These are phyloP conservation scores for Oscheius myriophilus DNA, from an alignment of 2,888 invertebrate genomes.

Conservation along the genomic window DNA sequence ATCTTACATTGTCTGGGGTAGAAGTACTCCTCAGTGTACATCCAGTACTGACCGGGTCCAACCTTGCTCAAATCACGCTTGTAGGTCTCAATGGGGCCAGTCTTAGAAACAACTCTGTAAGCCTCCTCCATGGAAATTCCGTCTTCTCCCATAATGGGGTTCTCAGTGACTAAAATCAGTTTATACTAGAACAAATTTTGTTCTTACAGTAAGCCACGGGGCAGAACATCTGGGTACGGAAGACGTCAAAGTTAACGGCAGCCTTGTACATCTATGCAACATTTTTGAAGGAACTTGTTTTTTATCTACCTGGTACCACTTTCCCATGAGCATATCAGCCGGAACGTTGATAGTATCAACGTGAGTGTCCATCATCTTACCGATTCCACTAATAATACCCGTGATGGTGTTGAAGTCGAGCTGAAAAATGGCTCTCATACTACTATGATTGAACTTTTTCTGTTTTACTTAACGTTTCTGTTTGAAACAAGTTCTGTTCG, in stretches of 20 bases:
- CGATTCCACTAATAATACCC: slow-evolving; percentile 69
- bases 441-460: background rate
- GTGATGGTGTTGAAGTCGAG: slow-evolving; percentile 69
- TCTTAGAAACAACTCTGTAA: slow-evolving; percentile 68
- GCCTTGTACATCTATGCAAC: slow-evolving; percentile 68
- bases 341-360: slow-evolving; percentile 69
- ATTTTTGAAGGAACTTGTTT: too few species aligned
- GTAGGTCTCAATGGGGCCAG: slow-evolving; percentile 70
- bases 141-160: slow-evolving; percentile 70
- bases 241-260: slow-evolving; percentile 70
- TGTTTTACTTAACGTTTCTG: too few species aligned
- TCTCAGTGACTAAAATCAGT: slow-evolving; percentile 64
- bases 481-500: too few species aligned
- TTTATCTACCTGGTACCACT: slow-evolving; percentile 65
- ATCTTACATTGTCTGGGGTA: slow-evolving; percentile 70
- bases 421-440: slow-evolving; percentile 45
- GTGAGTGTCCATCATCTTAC: slow-evolving; percentile 67
- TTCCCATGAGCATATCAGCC: slow-evolving; percentile 67
- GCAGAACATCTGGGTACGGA: slow-evolving; percentile 71
- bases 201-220: slow-evolving; percentile 70
- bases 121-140: slow-evolving; percentile 71
- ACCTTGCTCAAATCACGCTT: slow-evolving; percentile 70
- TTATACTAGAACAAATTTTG: background rate
- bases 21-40: slow-evolving; percentile 71
- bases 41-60: slow-evolving; percentile 70